phyloP scores from a whole-genome alignment of 2,113 vertebrate species.

The Bostrychus sinensis region DNA sequence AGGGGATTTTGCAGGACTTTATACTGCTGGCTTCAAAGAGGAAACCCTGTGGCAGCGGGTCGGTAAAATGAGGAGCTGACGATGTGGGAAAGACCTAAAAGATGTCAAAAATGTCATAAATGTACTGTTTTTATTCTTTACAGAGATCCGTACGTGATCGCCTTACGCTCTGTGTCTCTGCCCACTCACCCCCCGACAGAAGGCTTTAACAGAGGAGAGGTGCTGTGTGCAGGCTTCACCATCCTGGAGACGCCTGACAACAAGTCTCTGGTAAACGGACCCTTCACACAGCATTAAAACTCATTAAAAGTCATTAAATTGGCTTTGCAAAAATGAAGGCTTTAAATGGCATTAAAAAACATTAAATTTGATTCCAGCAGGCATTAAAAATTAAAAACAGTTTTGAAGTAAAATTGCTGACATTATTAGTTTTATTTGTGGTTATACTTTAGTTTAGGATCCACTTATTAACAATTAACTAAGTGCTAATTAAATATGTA shows the following conservation, averaged over 20 bases:
- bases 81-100: not conserved
- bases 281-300: no score
- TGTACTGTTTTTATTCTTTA: not conserved
- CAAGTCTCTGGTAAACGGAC: constrained; percentile 80
- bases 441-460: no score
- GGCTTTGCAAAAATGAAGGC: no score
- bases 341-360: no score
- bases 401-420: no score
- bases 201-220: constrained; percentile 83
- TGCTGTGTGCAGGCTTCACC: constrained; percentile 91
- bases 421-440: no score
- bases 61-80: constrained; percentile 9
- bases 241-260: constrained; percentile 82
- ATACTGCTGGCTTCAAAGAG: constrained; percentile 88
- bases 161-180: constrained; percentile 88
- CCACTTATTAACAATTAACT: no score
- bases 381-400: no score
- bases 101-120: not conserved
- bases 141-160: constrained; percentile 92
- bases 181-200: constrained; percentile 77
- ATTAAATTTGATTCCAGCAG: no score
- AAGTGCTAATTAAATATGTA: no score
- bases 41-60: constrained; percentile 87
- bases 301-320: no score
- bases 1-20: constrained; percentile 85